phyloP scores from a whole-genome alignment of 2,888 invertebrate species.

The Morpho achilles region DNA sequence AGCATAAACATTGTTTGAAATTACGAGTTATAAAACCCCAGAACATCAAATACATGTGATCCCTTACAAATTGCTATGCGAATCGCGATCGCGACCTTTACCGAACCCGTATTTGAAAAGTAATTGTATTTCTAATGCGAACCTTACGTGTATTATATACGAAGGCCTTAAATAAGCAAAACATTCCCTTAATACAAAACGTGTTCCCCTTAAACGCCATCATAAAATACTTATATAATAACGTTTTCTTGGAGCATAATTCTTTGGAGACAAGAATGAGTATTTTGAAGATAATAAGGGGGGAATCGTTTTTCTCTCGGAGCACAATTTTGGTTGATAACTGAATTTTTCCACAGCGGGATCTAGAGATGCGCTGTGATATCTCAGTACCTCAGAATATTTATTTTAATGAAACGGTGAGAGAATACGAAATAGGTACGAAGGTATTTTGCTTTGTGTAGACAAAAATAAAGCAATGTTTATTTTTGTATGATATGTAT shows the following conservation, averaged over 20 bases:
- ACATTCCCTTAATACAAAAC: constrained; percentile 35
- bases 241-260: constrained; percentile 26
- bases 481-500: not conserved
- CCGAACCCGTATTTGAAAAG: constrained; percentile 18
- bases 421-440: constrained; percentile 20
- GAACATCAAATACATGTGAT: not conserved
- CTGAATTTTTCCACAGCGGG: constrained; percentile 23
- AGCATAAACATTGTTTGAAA: too few species aligned
- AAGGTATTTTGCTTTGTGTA: constrained; percentile 8
- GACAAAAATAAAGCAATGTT: constrained; percentile 6
- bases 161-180: constrained; percentile 26
- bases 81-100: constrained; percentile 11
- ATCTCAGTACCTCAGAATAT: constrained; percentile 42
- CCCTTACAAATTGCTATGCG: constrained; percentile 7
- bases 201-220: constrained; percentile 32
- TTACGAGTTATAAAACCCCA: too few species aligned
- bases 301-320: constrained; percentile 32
- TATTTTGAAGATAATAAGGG: constrained; percentile 33
- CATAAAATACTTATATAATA: constrained; percentile 34
- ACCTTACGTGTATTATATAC: constrained; percentile 18
- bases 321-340: constrained; percentile 35
- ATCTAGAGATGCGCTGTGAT: constrained; percentile 36
- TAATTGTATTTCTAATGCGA: constrained; percentile 24
- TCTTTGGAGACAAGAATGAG: constrained; percentile 27
- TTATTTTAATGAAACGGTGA: constrained; percentile 56